These are phyloP conservation scores for Orthosia gothica DNA, from an alignment of 2,888 invertebrate species.

Conservation along the genomic window DNA sequence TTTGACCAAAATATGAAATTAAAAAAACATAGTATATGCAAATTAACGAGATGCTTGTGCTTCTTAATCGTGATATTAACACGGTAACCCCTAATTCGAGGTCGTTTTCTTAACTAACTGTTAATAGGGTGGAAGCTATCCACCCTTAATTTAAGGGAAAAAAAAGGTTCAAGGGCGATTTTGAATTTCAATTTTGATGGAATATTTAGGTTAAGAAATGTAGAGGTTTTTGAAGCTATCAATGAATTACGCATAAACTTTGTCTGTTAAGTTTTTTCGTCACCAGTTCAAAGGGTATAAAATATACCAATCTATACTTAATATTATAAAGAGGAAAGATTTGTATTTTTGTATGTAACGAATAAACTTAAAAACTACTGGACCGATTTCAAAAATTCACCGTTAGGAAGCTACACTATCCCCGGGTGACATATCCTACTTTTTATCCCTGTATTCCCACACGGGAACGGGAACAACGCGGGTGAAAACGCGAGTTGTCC, in stretches of 20 bases:
- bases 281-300: too few species aligned
- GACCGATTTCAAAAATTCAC: too few species aligned
- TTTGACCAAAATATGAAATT: conserved; percentile 39
- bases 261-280: not conserved
- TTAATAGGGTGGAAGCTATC: conserved; percentile 47
- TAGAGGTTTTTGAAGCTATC: not conserved
- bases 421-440: too few species aligned
- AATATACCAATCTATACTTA: too few species aligned
- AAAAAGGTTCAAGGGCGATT: conserved; percentile 16
- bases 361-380: too few species aligned
- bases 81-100: conserved; percentile 48
- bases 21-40: conserved; percentile 50
- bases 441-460: too few species aligned
- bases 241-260: not conserved
- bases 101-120: conserved; percentile 65
- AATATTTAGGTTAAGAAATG: not conserved
- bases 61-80: conserved; percentile 52
- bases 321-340: too few species aligned
- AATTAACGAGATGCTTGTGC: conserved; percentile 56
- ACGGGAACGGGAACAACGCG: too few species aligned
- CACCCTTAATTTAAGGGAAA: conserved; percentile 22
- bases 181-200: conserved; percentile 4
- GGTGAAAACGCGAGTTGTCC: too few species aligned
- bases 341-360: too few species aligned
- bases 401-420: too few species aligned